Base-by-base conservation (phyloP, 30 jellyfish, hydroid and myxozoan genomes). In the Pseudorhiza aurosa region DNA sequence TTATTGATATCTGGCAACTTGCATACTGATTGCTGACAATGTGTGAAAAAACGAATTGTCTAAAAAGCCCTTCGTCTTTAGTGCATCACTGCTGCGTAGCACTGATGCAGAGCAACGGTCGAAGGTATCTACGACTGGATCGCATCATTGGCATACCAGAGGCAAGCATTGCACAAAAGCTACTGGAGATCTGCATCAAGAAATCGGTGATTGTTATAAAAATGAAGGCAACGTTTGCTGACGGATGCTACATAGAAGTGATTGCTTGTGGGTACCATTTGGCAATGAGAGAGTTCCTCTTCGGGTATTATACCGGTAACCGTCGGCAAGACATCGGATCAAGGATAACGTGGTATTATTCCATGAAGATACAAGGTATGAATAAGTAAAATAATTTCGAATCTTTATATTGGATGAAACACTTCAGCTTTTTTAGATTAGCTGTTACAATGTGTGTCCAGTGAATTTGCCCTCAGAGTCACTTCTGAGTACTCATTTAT, bases 251-350 rank as follows among this genome's bases (percentile, higher is more conserved):
- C 62, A 0, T 49, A 29, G 25, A 81, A 50, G 58, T 64, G 15
- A 69, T 82, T 24, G 95, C 87, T 17, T 82, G 95, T 58, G 95
- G 95, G 36, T 82, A 68, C 44, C 72, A 82, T 28, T 62, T 82
- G 35, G 85, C 75, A 68, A 58, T 21, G 51, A 71, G 80, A 30
- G 50, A 62, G 30, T 51, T 82, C 35, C 51, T 82, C 0, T 71
- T 82, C 27, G 95, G 95, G 22, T 59, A 70, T 42, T 82, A 31
- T 37, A 73, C 83, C 2, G 95, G 95, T 2, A 7, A 56, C 30
- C 49, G 50, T 0, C 55, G 32, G 49, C 32, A 25, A 33, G 59
- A 82, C 22, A 14, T 45, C 31, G 30, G 47, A 2, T 29, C 78
- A 4, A 56, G 50, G 44, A 67, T 82, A 19, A 58, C 17, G 60